Percentiles rank a stretch among this genome's conserved stretches.
Evolutionary conservation across 2,888 invertebrate genomes (phyloP).

Genomic region (Spialia ferax): DNA sequence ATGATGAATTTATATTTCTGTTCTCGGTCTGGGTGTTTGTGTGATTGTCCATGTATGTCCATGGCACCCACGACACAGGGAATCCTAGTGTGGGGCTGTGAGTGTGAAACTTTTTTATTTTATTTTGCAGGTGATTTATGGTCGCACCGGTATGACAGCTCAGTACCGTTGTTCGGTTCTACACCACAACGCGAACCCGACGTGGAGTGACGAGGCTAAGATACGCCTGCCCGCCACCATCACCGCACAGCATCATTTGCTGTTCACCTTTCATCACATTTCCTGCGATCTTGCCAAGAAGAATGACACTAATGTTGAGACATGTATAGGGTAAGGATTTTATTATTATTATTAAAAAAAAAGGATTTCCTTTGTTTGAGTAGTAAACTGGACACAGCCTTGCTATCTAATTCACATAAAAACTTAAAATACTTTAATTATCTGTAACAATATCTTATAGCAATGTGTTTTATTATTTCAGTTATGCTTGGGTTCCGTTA

Average conservation of each 20-base stretch:
- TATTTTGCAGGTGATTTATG: conserved; percentile 70
- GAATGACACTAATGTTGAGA: conserved; percentile 91
- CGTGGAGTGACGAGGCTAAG: conserved; percentile 98
- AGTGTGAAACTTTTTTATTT: too few species aligned
- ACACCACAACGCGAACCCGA: conserved; percentile 96
- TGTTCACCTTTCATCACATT: conserved; percentile 98
- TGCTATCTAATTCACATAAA: too few species aligned
- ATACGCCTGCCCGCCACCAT: conserved; percentile 95
- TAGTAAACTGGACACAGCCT: too few species aligned
- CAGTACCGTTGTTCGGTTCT: conserved; percentile 92
- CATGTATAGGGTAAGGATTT: conserved; percentile 90
- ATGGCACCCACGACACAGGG: too few species aligned
- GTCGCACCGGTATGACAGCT: conserved; percentile 85
- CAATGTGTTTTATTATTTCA: conserved; percentile 54
- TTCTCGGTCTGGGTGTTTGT: too few species aligned
- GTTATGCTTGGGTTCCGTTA: conserved; percentile 96
- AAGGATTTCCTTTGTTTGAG: conserved; percentile 43
- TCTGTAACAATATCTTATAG: too few species aligned
- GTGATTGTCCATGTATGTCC: too few species aligned
- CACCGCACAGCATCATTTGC: conserved; percentile 94
- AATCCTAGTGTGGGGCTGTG: too few species aligned
- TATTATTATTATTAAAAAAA: background rate
- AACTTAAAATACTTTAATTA: too few species aligned
- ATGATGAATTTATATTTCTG: too few species aligned
- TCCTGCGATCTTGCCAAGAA: conserved; percentile 96